Base-by-base conservation (phyloP, 2,797 vertebrate species). In the Anas capensis region DNA sequence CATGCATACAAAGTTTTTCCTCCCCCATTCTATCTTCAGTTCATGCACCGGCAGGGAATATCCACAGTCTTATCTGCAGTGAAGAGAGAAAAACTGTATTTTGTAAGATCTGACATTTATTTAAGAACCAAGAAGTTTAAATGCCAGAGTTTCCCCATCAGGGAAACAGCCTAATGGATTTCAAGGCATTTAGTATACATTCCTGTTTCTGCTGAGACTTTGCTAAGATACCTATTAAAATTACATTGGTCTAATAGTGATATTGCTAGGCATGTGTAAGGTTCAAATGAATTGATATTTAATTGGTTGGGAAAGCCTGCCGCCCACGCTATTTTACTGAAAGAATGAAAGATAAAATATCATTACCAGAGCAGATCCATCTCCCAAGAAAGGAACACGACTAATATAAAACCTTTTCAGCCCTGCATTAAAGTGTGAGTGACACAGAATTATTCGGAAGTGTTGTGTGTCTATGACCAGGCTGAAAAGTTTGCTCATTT, bases 271-370 rank as follows among this genome's bases (percentile, higher is more conserved):
- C 46, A 24, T 26, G 66, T 76, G 36, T 75, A 83, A 69, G 61
- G 70, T 69, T 86, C 62, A 90, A 88, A 96, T 88, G 44, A 86
- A 86, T 77, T 90, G 51, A 49, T 88, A 79, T 81, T 91, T 95
- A 91, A 94, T 92, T 94, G 69, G 18, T 33, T 87, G 65, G 75
- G 88, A 79, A 17, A 5, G 54, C 33, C 77, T 73, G 76, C 81
- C 7, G 4, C 46, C 58, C 79, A 54, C 44, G 49, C 10, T 88
- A n/a, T 86, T 90, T 83, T 86, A 65, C 46, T 34, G 66, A 90
- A 92, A 93, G 54, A 79, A 91, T 66, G 58, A 86, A 61, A 88
- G 51, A 86, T 62, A 86, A 93, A 88, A 86, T 86, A 66, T 15
- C 73, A 58, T 86, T 92, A 53, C 16, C 24, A 31, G 19, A 62